Evolutionary conservation across 2,797 vertebrate species (phyloP).

Genomic region (Parotocinclus haroldoi): DNA sequence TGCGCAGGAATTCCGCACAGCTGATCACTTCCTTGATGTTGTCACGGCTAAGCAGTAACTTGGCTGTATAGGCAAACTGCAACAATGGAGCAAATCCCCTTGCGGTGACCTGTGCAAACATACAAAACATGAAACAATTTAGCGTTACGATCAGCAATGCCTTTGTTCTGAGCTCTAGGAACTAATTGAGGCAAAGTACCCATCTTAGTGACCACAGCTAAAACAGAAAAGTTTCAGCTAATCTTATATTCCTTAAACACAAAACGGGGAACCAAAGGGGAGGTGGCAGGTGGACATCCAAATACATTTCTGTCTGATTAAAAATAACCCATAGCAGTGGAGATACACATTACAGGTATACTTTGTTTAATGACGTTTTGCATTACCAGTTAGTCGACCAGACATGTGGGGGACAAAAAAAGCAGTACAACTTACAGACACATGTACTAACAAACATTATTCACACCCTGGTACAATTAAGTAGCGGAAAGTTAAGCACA

Average conservation of each 20-base stretch:
- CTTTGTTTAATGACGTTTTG: no score
- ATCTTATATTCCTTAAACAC: constrained; percentile 52
- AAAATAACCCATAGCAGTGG: no score
- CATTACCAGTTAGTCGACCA: no score
- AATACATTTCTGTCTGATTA: no score
- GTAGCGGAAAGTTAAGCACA: no score
- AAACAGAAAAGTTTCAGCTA: constrained; percentile 69
- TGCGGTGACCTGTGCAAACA: constrained; percentile 88
- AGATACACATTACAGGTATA: no score
- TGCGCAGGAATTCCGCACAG: constrained; percentile 95
- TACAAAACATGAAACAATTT: constrained; percentile 70
- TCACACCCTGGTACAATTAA: no score
- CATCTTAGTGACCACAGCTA: constrained; percentile 68
- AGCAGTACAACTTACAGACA: no score
- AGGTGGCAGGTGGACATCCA: no score
- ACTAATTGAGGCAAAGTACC: constrained; percentile 71
- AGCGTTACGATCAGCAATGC: constrained; percentile 72
- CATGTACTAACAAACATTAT: no score
- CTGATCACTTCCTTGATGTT: constrained; percentile 99
- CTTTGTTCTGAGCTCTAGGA: constrained; percentile 69
- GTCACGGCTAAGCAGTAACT: constrained; percentile 98
- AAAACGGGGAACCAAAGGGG: no score
- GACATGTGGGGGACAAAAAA: no score
- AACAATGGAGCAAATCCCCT: constrained; percentile 97
- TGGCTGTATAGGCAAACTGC: constrained; percentile 99